Evolutionary conservation across 2,113 vertebrate species (phyloP).

Genomic region (Nerophis lumbriciformis): DNA sequence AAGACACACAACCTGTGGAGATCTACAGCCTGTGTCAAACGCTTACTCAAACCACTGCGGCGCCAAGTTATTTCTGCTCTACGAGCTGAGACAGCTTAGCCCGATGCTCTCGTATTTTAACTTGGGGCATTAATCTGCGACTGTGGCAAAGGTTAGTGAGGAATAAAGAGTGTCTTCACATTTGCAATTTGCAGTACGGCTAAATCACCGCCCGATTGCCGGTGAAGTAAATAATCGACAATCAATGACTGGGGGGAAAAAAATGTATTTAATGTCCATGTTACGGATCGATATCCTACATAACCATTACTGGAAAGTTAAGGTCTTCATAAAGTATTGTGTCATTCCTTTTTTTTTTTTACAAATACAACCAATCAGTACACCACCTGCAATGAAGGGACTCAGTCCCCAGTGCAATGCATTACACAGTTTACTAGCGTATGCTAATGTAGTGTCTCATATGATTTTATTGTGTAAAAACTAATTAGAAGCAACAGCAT

Average conservation of each 20-base stretch:
- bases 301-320: too few relatives aligned
- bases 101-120: constrained; percentile 2
- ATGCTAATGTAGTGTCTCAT: constrained; percentile 35
- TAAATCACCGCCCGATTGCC: not conserved
- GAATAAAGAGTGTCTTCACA: not conserved
- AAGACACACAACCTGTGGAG: not conserved
- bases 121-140: not conserved
- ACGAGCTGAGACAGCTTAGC: not conserved
- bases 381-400: not conserved
- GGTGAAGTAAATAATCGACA: too few relatives aligned
- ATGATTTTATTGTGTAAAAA: constrained; percentile 48
- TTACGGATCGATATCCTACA: too few relatives aligned
- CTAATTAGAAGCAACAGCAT: constrained; percentile 45
- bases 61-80: constrained; percentile 9
- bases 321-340: too few relatives aligned
- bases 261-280: too few relatives aligned
- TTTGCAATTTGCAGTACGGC: not conserved
- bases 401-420: constrained; percentile 18
- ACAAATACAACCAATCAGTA: not conserved
- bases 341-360: not conserved
- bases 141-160: not conserved
- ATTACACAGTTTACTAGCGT: constrained; percentile 24
- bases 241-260: too few relatives aligned
- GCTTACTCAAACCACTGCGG: constrained; percentile 5
- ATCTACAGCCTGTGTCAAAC: constrained; percentile 7